These are phyloP conservation scores for Podarcis lilfordi DNA, from an alignment of 2,797 vertebrate species.

Conservation along the genomic window DNA sequence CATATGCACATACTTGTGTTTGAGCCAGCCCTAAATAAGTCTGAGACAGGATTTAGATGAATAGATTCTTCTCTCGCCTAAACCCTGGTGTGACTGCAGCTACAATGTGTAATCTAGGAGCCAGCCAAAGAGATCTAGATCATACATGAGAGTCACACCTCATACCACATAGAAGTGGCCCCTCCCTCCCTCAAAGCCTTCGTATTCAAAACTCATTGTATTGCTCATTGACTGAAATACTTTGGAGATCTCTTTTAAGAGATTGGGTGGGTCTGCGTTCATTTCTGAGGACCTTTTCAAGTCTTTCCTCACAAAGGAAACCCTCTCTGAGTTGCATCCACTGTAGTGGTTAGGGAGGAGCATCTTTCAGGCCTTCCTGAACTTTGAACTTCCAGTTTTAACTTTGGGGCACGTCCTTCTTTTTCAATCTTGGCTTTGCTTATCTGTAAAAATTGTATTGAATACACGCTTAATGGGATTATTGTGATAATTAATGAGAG, in stretches of 20 bases:
- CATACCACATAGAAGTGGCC: background rate
- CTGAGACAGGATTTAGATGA: background rate
- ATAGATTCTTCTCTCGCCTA: background rate
- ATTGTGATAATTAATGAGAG: background rate
- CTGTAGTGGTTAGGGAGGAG: no score
- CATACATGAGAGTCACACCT: background rate
- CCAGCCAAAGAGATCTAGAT: background rate
- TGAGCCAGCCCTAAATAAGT: no score
- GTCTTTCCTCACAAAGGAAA: background rate
- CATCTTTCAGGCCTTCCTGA: background rate
- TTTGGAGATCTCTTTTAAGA: background rate
- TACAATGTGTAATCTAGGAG: background rate
- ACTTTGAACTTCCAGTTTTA: background rate
- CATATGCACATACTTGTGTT: background rate
- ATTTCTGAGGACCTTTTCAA: background rate
- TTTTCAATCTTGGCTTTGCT: background rate
- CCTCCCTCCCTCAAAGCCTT: background rate
- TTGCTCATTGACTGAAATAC: background rate
- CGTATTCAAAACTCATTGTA: background rate
- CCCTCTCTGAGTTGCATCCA: background rate
- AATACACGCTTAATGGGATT: background rate
- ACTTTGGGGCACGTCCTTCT: background rate
- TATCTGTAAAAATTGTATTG: background rate
- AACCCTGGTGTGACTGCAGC: background rate
- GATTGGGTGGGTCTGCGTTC: background rate